Percentiles rank a stretch among this genome's conserved stretches.
Conservation (phyloP, 2,888 invertebrate genomes). For the Carabus problematicus region DNA sequence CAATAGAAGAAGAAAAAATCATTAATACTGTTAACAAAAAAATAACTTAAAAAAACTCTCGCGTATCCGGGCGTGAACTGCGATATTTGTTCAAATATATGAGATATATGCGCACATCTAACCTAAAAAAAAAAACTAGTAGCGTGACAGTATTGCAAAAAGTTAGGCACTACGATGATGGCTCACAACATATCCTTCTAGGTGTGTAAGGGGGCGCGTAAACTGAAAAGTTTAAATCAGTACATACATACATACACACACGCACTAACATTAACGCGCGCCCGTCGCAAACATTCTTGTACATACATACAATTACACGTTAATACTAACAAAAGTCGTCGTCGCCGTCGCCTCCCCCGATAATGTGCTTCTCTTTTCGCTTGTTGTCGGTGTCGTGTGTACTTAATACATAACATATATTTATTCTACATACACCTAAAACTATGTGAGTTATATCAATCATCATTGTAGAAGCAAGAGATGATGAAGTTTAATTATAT, state of each 20-base stretch:
- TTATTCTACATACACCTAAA: too few species aligned
- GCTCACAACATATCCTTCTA: slow-evolving; percentile 16
- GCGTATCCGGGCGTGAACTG: slow-evolving; percentile 33
- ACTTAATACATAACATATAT: too few species aligned
- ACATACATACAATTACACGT: slow-evolving; percentile 8
- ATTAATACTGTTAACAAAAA: slow-evolving; percentile 42
- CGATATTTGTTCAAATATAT: slow-evolving; percentile 7
- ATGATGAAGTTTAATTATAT: background rate
- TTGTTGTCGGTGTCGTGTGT: slow-evolving; percentile 51
- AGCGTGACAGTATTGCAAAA: background rate
- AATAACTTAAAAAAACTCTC: slow-evolving; percentile 49
- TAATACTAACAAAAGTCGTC: background rate
- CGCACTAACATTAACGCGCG: background rate
- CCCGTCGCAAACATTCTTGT: slow-evolving; percentile 13
- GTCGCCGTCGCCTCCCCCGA: slow-evolving; percentile 49
- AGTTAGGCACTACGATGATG: slow-evolving; percentile 3
- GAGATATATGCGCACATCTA: background rate
- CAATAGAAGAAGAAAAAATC: slow-evolving; percentile 54
- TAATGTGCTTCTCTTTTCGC: slow-evolving; percentile 59
- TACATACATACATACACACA: background rate
- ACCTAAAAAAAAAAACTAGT: background rate
- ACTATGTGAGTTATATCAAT: too few species aligned
- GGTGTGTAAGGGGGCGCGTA: slow-evolving; percentile 4
- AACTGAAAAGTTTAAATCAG: background rate
- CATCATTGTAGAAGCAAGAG: background rate